Evolutionary conservation across 64 coral and sea anemone genomes (phyloP), one percentile per base, ranked within the genome.

Genomic region (Anthopleura sola): DNA sequence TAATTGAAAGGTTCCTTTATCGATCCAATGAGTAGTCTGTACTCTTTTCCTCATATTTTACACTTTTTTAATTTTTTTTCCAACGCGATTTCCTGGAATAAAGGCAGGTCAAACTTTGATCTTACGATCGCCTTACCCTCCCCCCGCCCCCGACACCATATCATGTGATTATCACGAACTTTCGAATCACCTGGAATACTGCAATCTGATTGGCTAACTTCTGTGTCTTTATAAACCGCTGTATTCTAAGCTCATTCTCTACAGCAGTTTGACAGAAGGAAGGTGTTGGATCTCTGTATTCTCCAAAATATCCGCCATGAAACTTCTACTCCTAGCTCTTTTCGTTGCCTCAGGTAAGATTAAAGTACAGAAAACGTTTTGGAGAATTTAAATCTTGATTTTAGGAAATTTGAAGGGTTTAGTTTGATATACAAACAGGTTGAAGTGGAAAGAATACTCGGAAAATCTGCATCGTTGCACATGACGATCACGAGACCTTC

Each of bases 341-440:
- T 36, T 83, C 12, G 82, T 38, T 26, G 82, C 82, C 55, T 36
- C 82, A 34, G 82, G 82, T 83, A 57, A 83, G 50, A 1, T 9
- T 83, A 54, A 36, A 55, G 50, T 15, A 53, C 13, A 53, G 7
- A 17, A 6, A 21, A 12, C 21, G 14, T 12, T 20, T 44, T 71
- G 2, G 28, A 29, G 66, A 28, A 31, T 33, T 2, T 32, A 15
- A 34, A 17, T 14, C 9, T 17, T 17, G 28, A 71, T 32, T 29
- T 16, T 33, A 32, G 6, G 58, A 71, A 71, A 15, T 33, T 36
- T 29, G 3, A 5, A 14, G 40, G 9, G 31, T 17, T 15, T n/a
- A 34, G 66, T 7, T 53, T 0, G 50, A 53, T 53, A 0, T 53
- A n/a, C n/a, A 53, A 53, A 53, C 50, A 53, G 50, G 50, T 53